Percentiles rank a stretch among this genome's conserved stretches.
Conservation (phyloP, 2,797 vertebrate species). For the Lophius americanus region DNA sequence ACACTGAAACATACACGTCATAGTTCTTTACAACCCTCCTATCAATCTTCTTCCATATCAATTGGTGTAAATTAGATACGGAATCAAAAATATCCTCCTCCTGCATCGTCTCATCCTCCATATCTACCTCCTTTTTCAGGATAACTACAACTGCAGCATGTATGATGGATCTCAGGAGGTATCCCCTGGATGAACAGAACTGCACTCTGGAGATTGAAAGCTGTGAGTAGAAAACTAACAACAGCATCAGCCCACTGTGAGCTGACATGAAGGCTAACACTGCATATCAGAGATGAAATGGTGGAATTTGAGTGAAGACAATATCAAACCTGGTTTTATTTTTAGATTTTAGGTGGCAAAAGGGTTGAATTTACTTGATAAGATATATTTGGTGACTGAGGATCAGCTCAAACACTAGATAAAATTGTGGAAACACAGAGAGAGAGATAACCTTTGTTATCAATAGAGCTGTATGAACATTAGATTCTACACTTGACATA, state of each 20-base stretch:
- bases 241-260: neutral
- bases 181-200: conserved; percentile 95
- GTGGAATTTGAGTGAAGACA: conserved; percentile 7
- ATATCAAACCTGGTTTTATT: neutral
- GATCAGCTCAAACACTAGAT: no score
- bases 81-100: conserved; percentile 20
- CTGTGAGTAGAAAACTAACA: conserved; percentile 83
- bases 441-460: no score
- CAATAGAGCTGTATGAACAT: no score
- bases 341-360: neutral
- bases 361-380: no score
- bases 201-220: conserved; percentile 97
- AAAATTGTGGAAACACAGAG: no score
- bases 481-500: neutral
- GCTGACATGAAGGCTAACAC: neutral
- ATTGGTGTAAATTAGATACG: conserved; percentile 18
- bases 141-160: conserved; percentile 96
- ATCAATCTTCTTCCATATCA: conserved; percentile 3
- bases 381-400: no score
- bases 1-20: neutral
- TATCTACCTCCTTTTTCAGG: conserved; percentile 68
- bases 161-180: conserved; percentile 96
- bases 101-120: neutral
- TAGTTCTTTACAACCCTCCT: neutral
- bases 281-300: conserved; percentile 13